phyloP scores from a whole-genome alignment of 2,797 vertebrate genomes.

The Adelosebastes latens region DNA sequence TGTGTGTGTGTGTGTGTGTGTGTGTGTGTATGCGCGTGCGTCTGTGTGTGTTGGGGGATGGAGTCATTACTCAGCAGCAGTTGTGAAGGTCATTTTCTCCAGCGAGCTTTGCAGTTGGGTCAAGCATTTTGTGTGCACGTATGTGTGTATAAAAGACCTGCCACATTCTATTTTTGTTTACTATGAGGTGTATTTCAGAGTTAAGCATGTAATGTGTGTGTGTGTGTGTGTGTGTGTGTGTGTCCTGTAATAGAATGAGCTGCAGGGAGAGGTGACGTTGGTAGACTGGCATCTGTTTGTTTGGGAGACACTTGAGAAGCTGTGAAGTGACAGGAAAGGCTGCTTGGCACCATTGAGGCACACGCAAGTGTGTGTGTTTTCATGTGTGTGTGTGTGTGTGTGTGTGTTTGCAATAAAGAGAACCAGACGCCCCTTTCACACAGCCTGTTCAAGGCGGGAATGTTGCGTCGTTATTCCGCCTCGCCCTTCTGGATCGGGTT shows the following conservation, averaged over 20 bases:
- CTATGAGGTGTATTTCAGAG: neutral
- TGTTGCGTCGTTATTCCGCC: neutral
- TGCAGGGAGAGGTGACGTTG: slow-evolving; percentile 41
- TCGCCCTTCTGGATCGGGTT: neutral
- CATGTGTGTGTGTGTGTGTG: slow-evolving; percentile 18
- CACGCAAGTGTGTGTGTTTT: slow-evolving; percentile 17
- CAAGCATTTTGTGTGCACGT: slow-evolving; percentile 20
- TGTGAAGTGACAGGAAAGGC: slow-evolving; percentile 67
- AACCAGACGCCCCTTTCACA: neutral
- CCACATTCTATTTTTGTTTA: neutral
- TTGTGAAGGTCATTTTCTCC: slow-evolving; percentile 60
- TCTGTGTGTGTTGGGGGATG: neutral
- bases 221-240: neutral
- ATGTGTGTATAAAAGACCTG: neutral
- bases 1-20: neutral
- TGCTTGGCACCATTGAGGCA: slow-evolving; percentile 46
- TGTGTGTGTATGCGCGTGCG: neutral
- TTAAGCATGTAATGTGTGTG: neutral
- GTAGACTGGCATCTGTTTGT: slow-evolving; percentile 67
- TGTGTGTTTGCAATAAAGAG: neutral
- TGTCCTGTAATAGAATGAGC: slow-evolving; percentile 22
- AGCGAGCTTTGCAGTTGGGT: slow-evolving; percentile 27
- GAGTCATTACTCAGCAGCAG: slow-evolving; percentile 47
- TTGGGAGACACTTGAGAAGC: slow-evolving; percentile 67
- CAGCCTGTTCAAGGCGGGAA: neutral